phyloP scores from a whole-genome alignment of 2,888 invertebrate species.

The Dyspetes luteomarginatus region DNA sequence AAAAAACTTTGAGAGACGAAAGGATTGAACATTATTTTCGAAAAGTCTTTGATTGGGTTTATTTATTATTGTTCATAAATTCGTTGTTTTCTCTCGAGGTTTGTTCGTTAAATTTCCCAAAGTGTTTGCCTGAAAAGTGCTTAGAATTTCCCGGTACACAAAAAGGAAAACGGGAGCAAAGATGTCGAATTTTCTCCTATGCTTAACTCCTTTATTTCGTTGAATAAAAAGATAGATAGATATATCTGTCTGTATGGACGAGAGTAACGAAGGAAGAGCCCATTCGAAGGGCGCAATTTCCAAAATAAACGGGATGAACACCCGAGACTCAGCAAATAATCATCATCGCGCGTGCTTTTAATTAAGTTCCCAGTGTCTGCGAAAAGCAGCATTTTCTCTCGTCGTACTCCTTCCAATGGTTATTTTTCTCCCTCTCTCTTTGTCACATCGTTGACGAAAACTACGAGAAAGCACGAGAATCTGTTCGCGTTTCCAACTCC shows the following conservation, averaged over 20 bases:
- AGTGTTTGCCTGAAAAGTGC: slow-evolving; percentile 12
- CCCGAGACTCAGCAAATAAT: slow-evolving; percentile 78
- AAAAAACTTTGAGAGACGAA: too few species aligned
- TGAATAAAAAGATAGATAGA: slow-evolving; percentile 18
- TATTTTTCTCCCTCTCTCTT: too few species aligned
- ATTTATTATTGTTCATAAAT: too few species aligned
- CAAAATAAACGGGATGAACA: slow-evolving; percentile 79
- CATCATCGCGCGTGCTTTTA: slow-evolving; percentile 83
- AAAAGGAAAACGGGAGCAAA: slow-evolving; percentile 25
- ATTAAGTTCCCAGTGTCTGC: slow-evolving; percentile 81
- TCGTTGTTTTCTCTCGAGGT: slow-evolving; percentile 22
- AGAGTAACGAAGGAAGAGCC: slow-evolving; percentile 21
- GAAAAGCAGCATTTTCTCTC: slow-evolving; percentile 58
- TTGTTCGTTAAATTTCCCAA: slow-evolving; percentile 36
- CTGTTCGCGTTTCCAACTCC: too few species aligned
- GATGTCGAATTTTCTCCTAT: slow-evolving; percentile 29
- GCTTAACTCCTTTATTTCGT: slow-evolving; percentile 31
- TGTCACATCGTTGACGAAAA: slow-evolving; percentile 32
- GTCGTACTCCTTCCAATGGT: too few species aligned
- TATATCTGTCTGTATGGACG: neutral
- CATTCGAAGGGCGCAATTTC: slow-evolving; percentile 76
- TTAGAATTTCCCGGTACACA: slow-evolving; percentile 40
- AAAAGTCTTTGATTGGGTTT: too few species aligned
- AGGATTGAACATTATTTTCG: too few species aligned
- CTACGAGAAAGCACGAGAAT: too few species aligned